Evolutionary conservation across 2,797 vertebrate genomes (phyloP), one percentile per base, ranked within the genome.

Genomic region (Sebastes matsubarae): DNA sequence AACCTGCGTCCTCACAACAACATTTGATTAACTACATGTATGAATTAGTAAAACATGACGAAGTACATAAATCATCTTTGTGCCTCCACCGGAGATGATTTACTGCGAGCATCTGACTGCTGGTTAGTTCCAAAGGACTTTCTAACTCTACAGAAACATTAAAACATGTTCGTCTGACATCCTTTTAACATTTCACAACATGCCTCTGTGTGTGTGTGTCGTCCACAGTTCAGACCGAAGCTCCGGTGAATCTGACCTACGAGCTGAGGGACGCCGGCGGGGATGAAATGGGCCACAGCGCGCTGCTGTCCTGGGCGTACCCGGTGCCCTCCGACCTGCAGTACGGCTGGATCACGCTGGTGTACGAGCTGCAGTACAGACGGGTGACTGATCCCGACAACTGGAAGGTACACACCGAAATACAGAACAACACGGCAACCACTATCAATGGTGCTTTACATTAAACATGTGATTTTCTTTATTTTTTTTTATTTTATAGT

Each of bases 301-400:
- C 59, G 0, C 55, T 80, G 36, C 87, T 96, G 65, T 91, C 93
- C 60, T 96, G 96, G 96, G 69, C 36, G 18, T 94, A 95, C 83
- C 96, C 96, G 30, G 83, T 80, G 5, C 94, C 94, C 0, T 63
- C 83, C 0, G 88, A 92, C 68, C 92, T 96, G 58, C 87, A 90
- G 46, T 92, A 92, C 5, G 95, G 95, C 6, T 96, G 96, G 96
- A 95, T 96, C 87, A 96, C 96, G 0, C 95, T 96, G 71, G 66
- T 90, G 34, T 95, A 95, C 29, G 95, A 96, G 87, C 91, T 96
- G 69, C 95, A 95, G 81, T 96, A 95, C 92, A 60, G 95, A 29
- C 83, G 77, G 0, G 7, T 89, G 1, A 67, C 75, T 0, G 88
- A 95, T 68, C 84, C 92, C 0, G 75, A 87, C 75, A 85, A 81